Base-by-base conservation (phyloP, 2,797 vertebrate genomes). In the Falco columbarius region DNA sequence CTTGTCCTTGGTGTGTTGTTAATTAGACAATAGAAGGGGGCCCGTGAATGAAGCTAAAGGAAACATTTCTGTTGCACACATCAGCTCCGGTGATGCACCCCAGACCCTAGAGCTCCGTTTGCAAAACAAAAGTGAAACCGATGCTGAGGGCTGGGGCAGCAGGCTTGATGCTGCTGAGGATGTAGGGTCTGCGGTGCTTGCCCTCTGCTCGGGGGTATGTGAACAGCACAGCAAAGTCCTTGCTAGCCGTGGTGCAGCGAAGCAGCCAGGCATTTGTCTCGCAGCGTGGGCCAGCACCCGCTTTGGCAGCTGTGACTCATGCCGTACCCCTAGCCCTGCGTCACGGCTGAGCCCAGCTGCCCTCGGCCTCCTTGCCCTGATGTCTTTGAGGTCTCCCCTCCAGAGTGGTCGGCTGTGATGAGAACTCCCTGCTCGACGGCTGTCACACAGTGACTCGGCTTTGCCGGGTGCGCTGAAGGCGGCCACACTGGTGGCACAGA, bases 181-280 rank as follows among this genome's bases (percentile, higher is more conserved):
- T 9, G 4, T 54, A 34, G 32, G 61, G 26, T 32, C 46, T 34
- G 54, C 1, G 2, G 26, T 47, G 65, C 62, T 84, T 89, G 12
- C 77, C 46, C 42, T 63, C 20, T 0, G 4, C 49, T 27, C 0
- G 0, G 36, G 22, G 34, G 24, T 26, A 38, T 0, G 0, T 16
- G 29, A 38, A 12, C 26, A 21, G 4, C 30, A 7, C 0, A 0
- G 38, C 0, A 0, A 30, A 26, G 55, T 68, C 17, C 2, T 49
- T 54, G 21, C 47, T 62, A 56, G 47, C 51, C 0, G 0, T 12
- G 4, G 36, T 44, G 49, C 75, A 18, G 30, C 0, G 3, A 8
- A 63, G 65, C 66, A 44, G 46, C 13, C 5, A 7, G 58, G 29
- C 22, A 1, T 46, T 11, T 65, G 34, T 44, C 59, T 36, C 34